Conservation (phyloP, 1,140 invertebrate species). For the Aphidius ervi region DNA sequence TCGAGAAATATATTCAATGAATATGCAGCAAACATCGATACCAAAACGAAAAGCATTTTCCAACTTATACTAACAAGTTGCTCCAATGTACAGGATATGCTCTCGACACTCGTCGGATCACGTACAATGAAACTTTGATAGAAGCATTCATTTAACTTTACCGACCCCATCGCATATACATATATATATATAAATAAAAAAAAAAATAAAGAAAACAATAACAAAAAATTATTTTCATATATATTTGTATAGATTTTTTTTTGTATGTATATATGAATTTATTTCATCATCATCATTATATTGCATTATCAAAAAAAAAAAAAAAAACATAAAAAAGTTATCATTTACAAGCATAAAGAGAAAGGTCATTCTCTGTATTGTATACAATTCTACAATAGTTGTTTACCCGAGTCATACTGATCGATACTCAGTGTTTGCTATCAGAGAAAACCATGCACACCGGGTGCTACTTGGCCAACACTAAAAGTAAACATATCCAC, state of each 20-base stretch:
- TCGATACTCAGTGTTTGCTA: slow-evolving; percentile 53
- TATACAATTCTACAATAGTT: slow-evolving; percentile 50
- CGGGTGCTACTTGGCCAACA: slow-evolving; percentile 49
- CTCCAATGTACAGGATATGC: not conserved
- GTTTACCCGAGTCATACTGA: slow-evolving; percentile 54
- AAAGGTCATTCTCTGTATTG: slow-evolving; percentile 25
- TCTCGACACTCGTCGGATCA: too few species aligned
- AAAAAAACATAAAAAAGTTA: not conserved
- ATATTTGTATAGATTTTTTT: too few species aligned
- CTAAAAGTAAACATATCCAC: slow-evolving; percentile 49
- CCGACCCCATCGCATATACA: too few species aligned
- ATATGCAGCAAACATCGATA: slow-evolving; percentile 5
- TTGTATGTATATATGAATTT: too few species aligned
- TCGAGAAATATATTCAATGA: not conserved
- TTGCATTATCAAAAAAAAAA: too few species aligned
- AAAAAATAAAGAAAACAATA: too few species aligned
- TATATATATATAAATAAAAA: too few species aligned
- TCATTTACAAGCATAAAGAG: slow-evolving; percentile 7
- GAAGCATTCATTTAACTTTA: too few species aligned
- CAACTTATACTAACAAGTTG: slow-evolving; percentile 4
- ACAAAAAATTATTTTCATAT: too few species aligned
- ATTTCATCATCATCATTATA: too few species aligned
- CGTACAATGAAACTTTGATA: not conserved
- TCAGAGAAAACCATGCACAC: slow-evolving; percentile 50
- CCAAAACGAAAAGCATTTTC: slow-evolving; percentile 1